A percentile compares a stretch with the other conserved stretches of the same genome.
phyloP scores from a whole-genome alignment of 2,113 vertebrate species.

The Stomatorhinus ivindoensis region DNA sequence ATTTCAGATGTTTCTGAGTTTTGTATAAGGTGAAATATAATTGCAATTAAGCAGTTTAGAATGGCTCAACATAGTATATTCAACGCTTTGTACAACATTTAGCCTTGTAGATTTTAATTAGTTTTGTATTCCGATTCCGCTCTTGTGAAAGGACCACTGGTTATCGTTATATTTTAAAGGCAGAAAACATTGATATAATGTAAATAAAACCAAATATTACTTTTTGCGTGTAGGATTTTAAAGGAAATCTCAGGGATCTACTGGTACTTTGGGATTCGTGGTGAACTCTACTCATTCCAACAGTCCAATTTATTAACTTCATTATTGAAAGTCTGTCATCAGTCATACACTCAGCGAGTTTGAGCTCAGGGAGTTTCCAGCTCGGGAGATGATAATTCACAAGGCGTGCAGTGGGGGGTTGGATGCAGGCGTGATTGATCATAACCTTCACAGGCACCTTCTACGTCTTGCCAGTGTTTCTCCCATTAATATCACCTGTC shows the following conservation, averaged over 20 bases:
- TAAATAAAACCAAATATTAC: neutral
- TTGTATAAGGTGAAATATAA: neutral
- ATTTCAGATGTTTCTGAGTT: neutral
- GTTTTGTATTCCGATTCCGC: neutral
- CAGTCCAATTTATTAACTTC: slow-evolving; percentile 8
- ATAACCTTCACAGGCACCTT: slow-evolving; percentile 5
- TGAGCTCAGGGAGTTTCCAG: neutral
- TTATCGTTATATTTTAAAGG: neutral
- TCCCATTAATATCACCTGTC: slow-evolving; percentile 51
- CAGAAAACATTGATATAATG: neutral
- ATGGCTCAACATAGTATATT: neutral
- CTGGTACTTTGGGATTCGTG: neutral
- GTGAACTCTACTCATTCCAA: neutral
- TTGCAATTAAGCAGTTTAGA: neutral
- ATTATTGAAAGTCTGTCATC: slow-evolving; percentile 9
- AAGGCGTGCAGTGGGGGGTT: neutral
- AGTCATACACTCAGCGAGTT: neutral
- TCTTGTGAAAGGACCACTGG: neutral
- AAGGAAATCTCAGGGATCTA: neutral
- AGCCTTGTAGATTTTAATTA: neutral
- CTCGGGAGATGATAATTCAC: neutral
- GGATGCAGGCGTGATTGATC: slow-evolving; percentile 23
- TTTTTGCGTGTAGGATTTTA: neutral
- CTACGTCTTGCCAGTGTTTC: slow-evolving; percentile 18
- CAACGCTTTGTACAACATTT: neutral